These are phyloP conservation scores for Cosmia trapezina DNA, from an alignment of 2,888 invertebrate species.

Conservation along the genomic window DNA sequence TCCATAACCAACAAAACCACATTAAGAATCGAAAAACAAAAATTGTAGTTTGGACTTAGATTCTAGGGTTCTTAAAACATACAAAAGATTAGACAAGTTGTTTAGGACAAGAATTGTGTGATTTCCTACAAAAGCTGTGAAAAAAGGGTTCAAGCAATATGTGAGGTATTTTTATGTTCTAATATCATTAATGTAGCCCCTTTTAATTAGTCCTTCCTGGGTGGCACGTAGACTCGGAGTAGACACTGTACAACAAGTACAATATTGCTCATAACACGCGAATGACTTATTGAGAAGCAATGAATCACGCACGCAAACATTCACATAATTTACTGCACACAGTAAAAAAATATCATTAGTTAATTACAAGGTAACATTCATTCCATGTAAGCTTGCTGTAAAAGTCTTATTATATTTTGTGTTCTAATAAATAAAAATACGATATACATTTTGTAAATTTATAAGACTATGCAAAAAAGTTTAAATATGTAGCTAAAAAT, in stretches of 20 bases:
- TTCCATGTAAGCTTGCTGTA: constrained; percentile 43
- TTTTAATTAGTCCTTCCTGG: constrained; percentile 22
- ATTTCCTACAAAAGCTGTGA: constrained; percentile 11
- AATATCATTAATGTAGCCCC: constrained; percentile 28
- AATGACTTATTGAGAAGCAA: constrained; percentile 14
- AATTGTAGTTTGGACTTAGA: constrained; percentile 7
- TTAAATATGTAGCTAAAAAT: constrained; percentile 41
- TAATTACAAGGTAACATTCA: constrained; percentile 24
- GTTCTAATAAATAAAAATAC: constrained; percentile 40
- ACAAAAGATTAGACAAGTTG: constrained; percentile 4
- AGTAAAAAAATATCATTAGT: constrained; percentile 21
- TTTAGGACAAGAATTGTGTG: constrained; percentile 29
- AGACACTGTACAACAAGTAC: constrained; percentile 25
- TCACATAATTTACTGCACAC: constrained; percentile 26
- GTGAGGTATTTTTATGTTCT: constrained; percentile 22
- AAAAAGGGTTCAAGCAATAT: not conserved
- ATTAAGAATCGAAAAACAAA: constrained; percentile 1
- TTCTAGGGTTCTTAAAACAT: not conserved
- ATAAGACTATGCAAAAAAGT: constrained; percentile 46
- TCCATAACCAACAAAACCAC: constrained; percentile 14
- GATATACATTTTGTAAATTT: constrained; percentile 63
- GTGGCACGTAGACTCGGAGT: constrained; percentile 39
- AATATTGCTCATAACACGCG: constrained; percentile 26
- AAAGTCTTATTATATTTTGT: constrained; percentile 31
- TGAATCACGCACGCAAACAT: constrained; percentile 30